phyloP scores from a whole-genome alignment of 2,888 invertebrate species.

The Acheta domesticus region DNA sequence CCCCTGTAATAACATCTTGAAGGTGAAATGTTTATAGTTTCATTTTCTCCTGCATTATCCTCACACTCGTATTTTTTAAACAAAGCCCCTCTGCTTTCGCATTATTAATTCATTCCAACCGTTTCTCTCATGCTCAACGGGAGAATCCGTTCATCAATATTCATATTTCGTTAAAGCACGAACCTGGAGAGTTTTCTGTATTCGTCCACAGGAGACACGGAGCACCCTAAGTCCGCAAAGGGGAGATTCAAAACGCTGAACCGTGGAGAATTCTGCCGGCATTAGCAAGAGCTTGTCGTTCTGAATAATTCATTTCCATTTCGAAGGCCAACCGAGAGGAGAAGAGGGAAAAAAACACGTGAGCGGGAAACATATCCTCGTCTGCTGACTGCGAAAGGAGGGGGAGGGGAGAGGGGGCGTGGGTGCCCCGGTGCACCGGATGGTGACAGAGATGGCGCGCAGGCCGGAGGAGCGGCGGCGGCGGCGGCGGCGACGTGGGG shows the following conservation, averaged over 20 bases:
- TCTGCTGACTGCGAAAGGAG: not conserved
- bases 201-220: slow-evolving; percentile 4
- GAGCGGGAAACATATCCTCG: not conserved
- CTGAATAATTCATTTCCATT: slow-evolving; percentile 18
- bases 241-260: slow-evolving; percentile 9
- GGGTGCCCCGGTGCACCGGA: no score
- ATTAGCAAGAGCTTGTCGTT: slow-evolving; percentile 18
- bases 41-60: no score
- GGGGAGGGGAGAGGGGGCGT: no score
- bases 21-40: no score
- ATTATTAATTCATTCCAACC: slow-evolving; percentile 6
- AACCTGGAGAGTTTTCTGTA: not conserved
- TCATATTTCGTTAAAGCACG: slow-evolving; percentile 18
- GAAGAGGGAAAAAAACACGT: slow-evolving; percentile 8
- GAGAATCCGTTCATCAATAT: not conserved
- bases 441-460: no score
- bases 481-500: no score
- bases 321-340: not conserved
- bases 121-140: not conserved
- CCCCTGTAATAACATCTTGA: no score
- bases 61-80: no score
- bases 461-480: no score
- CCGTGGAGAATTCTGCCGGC: slow-evolving; percentile 18
- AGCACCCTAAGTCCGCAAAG: not conserved
- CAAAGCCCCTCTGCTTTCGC: not conserved